phyloP scores from a whole-genome alignment of 2,888 invertebrate species.

The Apotomis capreana region DNA sequence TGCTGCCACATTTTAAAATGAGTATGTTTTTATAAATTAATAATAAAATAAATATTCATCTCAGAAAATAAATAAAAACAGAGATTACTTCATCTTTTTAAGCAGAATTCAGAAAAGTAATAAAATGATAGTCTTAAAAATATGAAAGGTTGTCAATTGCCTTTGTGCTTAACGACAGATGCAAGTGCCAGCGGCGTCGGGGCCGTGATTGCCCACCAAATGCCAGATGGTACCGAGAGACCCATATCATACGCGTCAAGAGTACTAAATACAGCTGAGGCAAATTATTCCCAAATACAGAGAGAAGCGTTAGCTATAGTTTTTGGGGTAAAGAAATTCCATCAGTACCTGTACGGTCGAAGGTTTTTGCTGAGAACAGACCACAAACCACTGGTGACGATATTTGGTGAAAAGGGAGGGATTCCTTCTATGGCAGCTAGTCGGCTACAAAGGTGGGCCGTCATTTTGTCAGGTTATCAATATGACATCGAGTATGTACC shows the following conservation, averaged over 20 bases:
- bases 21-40: too few relatives aligned
- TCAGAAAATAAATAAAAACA: too few relatives aligned
- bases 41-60: too few relatives aligned
- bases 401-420: constrained; percentile 29
- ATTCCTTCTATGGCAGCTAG: constrained; percentile 16
- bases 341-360: constrained; percentile 28
- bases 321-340: constrained; percentile 24
- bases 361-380: constrained; percentile 29
- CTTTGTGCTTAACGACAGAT: constrained; percentile 3
- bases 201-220: constrained; percentile 22
- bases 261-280: constrained; percentile 16
- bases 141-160: too few relatives aligned
- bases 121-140: too few relatives aligned
- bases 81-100: too few relatives aligned
- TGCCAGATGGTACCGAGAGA: constrained; percentile 7
- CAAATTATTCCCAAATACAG: constrained; percentile 19
- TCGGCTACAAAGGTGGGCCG: neutral
- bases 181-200: constrained; percentile 23
- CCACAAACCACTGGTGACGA: constrained; percentile 21
- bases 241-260: constrained; percentile 36
- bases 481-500: constrained; percentile 8
- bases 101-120: too few relatives aligned
- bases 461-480: neutral
- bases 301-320: constrained; percentile 9
- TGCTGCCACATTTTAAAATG: too few relatives aligned